Evolutionary conservation across 1,140 invertebrate genomes (phyloP), one percentile per base, ranked within the genome.

Genomic region (Bombus pascuorum): DNA sequence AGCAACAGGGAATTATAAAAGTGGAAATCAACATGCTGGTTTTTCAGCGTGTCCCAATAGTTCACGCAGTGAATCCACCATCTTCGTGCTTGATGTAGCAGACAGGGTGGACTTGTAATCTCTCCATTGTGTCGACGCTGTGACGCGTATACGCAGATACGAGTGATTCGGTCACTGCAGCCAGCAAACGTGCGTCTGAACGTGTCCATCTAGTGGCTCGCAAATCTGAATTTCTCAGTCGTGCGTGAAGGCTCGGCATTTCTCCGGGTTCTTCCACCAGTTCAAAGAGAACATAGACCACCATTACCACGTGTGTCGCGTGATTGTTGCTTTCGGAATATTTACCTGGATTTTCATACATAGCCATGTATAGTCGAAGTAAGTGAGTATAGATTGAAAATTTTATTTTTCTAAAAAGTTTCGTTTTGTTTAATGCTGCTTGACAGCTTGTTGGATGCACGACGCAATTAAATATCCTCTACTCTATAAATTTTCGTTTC

Each of bases 141-240:
- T 81, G 83, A 86, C 88, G 89, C 89, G 89, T 90, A 81, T 88
- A 88, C 89, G 80, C 89, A 88, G 89, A 90, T 90, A 90, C 86
- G 76, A 87, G 65, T 81, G 59, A 83, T 90, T 90, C 81, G 86
- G 78, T 73, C 88, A 87, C 62, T 78, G 83, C 59, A 70, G 44
- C 47, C 47, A 53, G 62, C 28, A 72, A 89, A 89, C 68, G 53
- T 25, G 47, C 59, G 34, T 84, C 53, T 75, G 47, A 47, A 37
- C 81, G 5, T 42, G 34, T 4, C 39, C 59, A 65, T 22, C 42
- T 37, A 76, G 74, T 65, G 62, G 59, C 59, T 70, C 53, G 83
- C 47, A 78, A 81, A 85, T 87, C 25, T 70, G 57, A 74, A 57
- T 25, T 47, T 57, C 47, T 65, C 66, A 25, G 32, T 68, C 66